These are phyloP conservation scores for Fulmarus glacialis DNA, from an alignment of 2,113 vertebrate genomes.

Conservation along the genomic window DNA sequence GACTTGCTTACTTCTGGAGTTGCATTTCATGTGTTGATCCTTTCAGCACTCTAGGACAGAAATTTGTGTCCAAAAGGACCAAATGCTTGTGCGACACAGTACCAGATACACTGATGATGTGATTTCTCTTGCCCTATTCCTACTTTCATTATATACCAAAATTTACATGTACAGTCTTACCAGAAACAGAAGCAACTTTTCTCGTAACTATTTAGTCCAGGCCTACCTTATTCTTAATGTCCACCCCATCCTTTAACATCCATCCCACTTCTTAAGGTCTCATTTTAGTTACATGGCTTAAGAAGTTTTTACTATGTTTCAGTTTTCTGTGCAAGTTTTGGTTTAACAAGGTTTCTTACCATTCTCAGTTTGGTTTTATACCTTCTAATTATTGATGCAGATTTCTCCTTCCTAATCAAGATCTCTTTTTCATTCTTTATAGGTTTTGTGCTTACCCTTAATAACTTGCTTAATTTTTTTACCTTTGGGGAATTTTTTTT, in stretches of 20 bases:
- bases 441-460: neutral
- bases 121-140: neutral
- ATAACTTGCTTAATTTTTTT: neutral
- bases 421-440: neutral
- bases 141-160: neutral
- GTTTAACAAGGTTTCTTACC: neutral
- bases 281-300: neutral
- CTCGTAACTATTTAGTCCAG: neutral
- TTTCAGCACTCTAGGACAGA: neutral
- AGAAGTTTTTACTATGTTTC: neutral
- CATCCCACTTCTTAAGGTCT: neutral
- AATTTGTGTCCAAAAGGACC: neutral
- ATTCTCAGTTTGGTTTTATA: neutral
- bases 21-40: neutral
- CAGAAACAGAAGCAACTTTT: neutral
- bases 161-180: neutral
- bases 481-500: neutral
- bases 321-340: neutral
- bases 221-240: neutral
- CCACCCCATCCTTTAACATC: neutral
- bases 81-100: neutral
- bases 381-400: neutral
- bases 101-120: neutral
- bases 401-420: neutral
- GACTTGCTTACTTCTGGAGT: neutral